A percentile compares a stretch with the other conserved stretches of the same genome.
Conservation (phyloP, 2,113 vertebrate genomes). For the Menidia beryllina region DNA sequence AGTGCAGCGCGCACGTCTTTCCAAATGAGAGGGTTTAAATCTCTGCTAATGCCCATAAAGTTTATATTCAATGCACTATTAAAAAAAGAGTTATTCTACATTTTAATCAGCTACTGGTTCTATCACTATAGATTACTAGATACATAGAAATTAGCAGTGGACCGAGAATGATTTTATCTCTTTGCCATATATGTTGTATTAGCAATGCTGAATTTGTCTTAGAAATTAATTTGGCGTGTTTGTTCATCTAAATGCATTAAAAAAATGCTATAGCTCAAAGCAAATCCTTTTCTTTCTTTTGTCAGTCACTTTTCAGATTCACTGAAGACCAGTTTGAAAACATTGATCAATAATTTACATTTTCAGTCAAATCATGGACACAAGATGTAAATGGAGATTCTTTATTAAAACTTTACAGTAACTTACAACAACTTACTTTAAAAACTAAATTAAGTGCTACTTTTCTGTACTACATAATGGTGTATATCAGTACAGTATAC, state of each 20-base stretch:
- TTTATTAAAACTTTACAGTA: slow-evolving; percentile 74
- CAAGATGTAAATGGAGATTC: slow-evolving; percentile 31
- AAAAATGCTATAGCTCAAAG: slow-evolving; percentile 12
- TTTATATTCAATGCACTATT: slow-evolving; percentile 64
- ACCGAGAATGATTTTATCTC: neutral
- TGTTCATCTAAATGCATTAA: slow-evolving; percentile 63
- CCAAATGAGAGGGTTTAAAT: neutral
- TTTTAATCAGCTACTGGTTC: slow-evolving; percentile 31
- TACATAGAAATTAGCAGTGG: slow-evolving; percentile 8
- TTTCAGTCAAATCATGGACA: slow-evolving; percentile 17
- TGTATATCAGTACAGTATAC: slow-evolving; percentile 68
- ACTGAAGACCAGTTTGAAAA: no score
- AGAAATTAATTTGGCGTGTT: slow-evolving; percentile 44
- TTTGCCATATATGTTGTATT: slow-evolving; percentile 55
- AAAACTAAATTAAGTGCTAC: slow-evolving; percentile 58
- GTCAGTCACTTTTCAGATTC: neutral
- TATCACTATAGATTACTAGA: slow-evolving; percentile 17
- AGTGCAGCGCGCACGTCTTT: neutral
- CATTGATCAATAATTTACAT: neutral
- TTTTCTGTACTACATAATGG: slow-evolving; percentile 41
- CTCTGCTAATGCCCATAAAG: slow-evolving; percentile 22
- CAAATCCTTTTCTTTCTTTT: neutral
- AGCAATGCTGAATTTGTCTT: slow-evolving; percentile 40
- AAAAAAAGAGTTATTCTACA: slow-evolving; percentile 30
- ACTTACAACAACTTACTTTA: slow-evolving; percentile 55